Evolutionary conservation across 1,140 invertebrate genomes (phyloP), one percentile per base, ranked within the genome.

Genomic region (Aradophagus sp.): DNA sequence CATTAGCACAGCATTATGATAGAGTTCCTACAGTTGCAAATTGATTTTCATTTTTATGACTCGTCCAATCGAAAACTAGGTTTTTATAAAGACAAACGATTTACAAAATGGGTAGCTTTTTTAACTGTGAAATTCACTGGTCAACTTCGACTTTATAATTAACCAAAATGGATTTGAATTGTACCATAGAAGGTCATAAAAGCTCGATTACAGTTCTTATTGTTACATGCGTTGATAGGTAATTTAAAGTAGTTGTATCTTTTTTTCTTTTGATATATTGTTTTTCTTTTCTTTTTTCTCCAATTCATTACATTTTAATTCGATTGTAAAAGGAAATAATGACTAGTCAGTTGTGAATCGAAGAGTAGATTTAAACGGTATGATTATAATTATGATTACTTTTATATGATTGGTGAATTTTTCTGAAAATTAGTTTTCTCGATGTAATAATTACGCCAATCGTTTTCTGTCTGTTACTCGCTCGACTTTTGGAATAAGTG

Each of bases 91-190:
- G 5, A 50, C 5, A 29, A 35, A 41, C 6, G 20, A 50, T 42
- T 15, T 50, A 31, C 35, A 35, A 61, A 55, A 61, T 69, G 47
- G 56, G 66, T 69, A 69, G 66, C 66, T 69, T 69, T 69, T 69
- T 69, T 69, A 70, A 70, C 58, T 48, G 52, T 35, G 58, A 58
- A 63, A 58, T 39, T 58, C 31, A 42, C 36, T 17, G 35, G 45
- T 62, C 35, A 52, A 58, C 52, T 70, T 70, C 44, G 32, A 63
- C 44, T 56, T 55, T 68, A 34, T 41, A 47, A 67, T 12, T 19
- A 34, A 38, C 35, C 47, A 27, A 59, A 55, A 55, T 19, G 42
- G 42, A 59, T 67, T 67, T 59, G 38, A 67, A 68, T 68, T 68
- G 55, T 68, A 68, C 41, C 23, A 68, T 68, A 68, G 29, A 59